Evolutionary conservation across 2,888 invertebrate genomes (phyloP).

Genomic region (Drosophila infuscata): DNA sequence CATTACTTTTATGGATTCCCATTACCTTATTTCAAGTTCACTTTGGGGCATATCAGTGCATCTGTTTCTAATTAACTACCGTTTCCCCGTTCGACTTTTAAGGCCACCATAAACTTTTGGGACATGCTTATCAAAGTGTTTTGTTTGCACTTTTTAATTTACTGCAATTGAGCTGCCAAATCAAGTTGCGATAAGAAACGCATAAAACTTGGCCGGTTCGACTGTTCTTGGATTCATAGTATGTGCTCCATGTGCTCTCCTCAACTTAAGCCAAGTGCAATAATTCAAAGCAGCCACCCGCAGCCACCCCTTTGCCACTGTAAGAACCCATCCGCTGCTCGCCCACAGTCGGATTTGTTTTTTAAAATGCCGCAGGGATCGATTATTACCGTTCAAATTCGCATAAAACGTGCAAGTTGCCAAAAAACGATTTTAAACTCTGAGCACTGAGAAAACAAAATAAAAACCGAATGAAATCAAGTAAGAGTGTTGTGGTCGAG

Average conservation of each 20-base stretch:
- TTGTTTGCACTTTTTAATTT: conserved; percentile 83
- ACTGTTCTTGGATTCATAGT: not conserved
- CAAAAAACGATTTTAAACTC: conserved; percentile 79
- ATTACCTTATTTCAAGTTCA: not conserved
- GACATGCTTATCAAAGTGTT: conserved; percentile 72
- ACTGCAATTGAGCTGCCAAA: conserved; percentile 78
- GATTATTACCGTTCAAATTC: conserved; percentile 85
- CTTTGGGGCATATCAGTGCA: conserved; percentile 12
- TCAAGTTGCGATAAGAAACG: conserved; percentile 72
- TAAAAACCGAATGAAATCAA: not conserved
- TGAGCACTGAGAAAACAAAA: conserved; percentile 4
- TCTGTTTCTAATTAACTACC: conserved; percentile 57
- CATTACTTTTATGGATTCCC: not conserved
- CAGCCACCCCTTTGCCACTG: conserved; percentile 7
- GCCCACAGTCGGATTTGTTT: conserved; percentile 82
- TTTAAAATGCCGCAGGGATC: conserved; percentile 85
- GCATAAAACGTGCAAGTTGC: conserved; percentile 85
- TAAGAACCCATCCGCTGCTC: conserved; percentile 5
- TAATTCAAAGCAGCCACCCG: conserved; percentile 53
- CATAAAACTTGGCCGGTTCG: conserved; percentile 56
- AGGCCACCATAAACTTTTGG: conserved; percentile 69
- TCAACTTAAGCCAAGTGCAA: conserved; percentile 64
- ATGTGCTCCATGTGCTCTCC: conserved; percentile 49
- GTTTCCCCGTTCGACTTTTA: conserved; percentile 26
- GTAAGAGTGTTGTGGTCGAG: not conserved